phyloP scores from a whole-genome alignment of 1,140 invertebrate species.

The Philotrypesis tridentata region DNA sequence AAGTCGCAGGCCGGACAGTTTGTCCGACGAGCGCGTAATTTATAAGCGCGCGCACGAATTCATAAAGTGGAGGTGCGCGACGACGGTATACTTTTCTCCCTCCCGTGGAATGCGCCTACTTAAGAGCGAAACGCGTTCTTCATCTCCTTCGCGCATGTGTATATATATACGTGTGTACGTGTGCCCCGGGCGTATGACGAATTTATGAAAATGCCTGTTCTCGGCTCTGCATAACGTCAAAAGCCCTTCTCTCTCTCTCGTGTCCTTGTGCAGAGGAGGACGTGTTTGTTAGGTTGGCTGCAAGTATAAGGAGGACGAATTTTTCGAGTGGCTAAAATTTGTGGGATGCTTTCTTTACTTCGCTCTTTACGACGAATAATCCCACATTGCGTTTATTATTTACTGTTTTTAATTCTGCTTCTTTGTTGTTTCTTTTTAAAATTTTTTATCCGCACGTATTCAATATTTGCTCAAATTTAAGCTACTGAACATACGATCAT shows the following conservation, averaged over 20 bases:
- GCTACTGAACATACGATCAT: too few species aligned
- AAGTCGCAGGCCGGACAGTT: not conserved
- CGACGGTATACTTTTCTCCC: not conserved
- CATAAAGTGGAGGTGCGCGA: conserved; percentile 11
- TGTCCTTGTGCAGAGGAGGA: not conserved
- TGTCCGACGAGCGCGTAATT: conserved; percentile 15
- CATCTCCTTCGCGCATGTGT: not conserved
- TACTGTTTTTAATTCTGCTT: too few species aligned
- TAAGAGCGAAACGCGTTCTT: not conserved
- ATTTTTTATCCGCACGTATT: too few species aligned
- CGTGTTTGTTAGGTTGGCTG: not conserved
- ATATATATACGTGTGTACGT: too few species aligned
- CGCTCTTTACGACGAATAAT: too few species aligned
- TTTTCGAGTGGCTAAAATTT: not conserved
- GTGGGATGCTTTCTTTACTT: too few species aligned
- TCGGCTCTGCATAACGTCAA: not conserved
- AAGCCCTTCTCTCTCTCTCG: not conserved
- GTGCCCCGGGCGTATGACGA: conserved; percentile 18
- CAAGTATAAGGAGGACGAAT: not conserved
- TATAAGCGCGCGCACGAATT: conserved; percentile 19
- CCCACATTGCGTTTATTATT: too few species aligned
- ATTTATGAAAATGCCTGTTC: conserved; percentile 38
- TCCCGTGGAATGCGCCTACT: conserved; percentile 26
- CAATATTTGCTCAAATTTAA: too few species aligned
- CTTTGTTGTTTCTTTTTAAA: too few species aligned